These are phyloP conservation scores for Leistus spinibarbis DNA, from an alignment of 2,888 invertebrate genomes.

Conservation along the genomic window DNA sequence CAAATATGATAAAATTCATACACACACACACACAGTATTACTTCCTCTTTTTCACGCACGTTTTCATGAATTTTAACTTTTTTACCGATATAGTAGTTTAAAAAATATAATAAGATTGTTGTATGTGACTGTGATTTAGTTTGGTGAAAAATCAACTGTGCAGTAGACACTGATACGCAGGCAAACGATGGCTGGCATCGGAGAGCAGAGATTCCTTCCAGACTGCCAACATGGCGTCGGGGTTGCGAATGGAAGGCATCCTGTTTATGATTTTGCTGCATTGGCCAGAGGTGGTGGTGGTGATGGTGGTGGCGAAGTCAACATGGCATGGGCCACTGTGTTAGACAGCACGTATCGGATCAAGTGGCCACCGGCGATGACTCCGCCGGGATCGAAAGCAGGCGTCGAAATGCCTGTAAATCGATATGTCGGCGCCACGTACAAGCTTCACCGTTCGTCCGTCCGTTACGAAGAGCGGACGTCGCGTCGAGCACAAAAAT, in stretches of 20 bases:
- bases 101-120: too few relatives aligned
- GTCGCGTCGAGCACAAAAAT: slow-evolving; percentile 15
- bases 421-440: slow-evolving; percentile 23
- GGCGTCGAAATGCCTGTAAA: slow-evolving; percentile 17
- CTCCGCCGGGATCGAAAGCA: slow-evolving; percentile 10
- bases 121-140: not conserved
- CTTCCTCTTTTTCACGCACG: too few relatives aligned
- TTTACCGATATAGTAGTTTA: too few relatives aligned
- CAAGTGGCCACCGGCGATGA: slow-evolving; percentile 16
- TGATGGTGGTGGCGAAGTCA: not conserved
- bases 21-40: not conserved
- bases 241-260: not conserved
- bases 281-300: not conserved
- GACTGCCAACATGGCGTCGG: not conserved
- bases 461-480: not conserved
- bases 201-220: not conserved
- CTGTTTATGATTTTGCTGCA: slow-evolving; percentile 1
- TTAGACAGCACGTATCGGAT: slow-evolving; percentile 3
- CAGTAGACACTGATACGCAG: not conserved
- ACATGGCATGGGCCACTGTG: not conserved
- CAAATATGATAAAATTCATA: too few relatives aligned
- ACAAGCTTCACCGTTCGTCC: not conserved
- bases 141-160: not conserved
- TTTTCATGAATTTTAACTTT: too few relatives aligned
- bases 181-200: not conserved